Evolutionary conservation across 1,140 invertebrate genomes (phyloP).

Genomic region (Drosophila kikkawai): DNA sequence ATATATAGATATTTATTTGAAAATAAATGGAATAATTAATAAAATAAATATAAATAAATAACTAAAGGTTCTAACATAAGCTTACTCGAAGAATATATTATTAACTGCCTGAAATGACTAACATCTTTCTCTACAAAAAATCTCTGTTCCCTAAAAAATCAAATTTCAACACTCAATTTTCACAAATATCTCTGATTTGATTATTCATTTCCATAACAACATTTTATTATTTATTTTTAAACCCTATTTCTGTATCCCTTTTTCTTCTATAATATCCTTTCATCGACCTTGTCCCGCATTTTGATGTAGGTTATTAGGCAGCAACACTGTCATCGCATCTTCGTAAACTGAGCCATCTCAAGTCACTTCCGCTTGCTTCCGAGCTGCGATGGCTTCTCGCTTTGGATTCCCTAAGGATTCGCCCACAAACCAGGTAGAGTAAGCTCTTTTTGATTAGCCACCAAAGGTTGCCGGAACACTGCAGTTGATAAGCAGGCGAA

Average conservation of each 20-base stretch:
- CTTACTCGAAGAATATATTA: neutral
- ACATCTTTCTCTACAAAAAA: neutral
- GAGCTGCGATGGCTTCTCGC: neutral
- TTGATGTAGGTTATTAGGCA: conserved; percentile 14
- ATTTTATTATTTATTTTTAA: neutral
- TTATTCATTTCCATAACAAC: neutral
- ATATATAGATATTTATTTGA: neutral
- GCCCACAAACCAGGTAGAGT: conserved; percentile 60
- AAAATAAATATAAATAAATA: neutral
- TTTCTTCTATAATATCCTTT: neutral
- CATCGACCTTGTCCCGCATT: conserved; percentile 6
- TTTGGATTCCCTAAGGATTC: conserved; percentile 58
- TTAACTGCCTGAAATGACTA: neutral
- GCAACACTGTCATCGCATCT: conserved; percentile 7
- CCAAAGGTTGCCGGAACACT: conserved; percentile 42
- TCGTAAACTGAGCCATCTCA: conserved; percentile 61
- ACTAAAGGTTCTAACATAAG: neutral
- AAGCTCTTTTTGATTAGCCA: conserved; percentile 67
- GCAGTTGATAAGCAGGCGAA: conserved; percentile 39
- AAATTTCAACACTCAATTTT: too few relatives aligned
- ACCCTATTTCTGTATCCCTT: neutral
- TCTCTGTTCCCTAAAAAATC: neutral
- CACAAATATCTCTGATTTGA: neutral
- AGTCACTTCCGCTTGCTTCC: conserved; percentile 25
- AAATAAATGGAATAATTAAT: neutral